Evolutionary conservation across 2,888 invertebrate species (phyloP).

Genomic region (Thera obeliscata): DNA sequence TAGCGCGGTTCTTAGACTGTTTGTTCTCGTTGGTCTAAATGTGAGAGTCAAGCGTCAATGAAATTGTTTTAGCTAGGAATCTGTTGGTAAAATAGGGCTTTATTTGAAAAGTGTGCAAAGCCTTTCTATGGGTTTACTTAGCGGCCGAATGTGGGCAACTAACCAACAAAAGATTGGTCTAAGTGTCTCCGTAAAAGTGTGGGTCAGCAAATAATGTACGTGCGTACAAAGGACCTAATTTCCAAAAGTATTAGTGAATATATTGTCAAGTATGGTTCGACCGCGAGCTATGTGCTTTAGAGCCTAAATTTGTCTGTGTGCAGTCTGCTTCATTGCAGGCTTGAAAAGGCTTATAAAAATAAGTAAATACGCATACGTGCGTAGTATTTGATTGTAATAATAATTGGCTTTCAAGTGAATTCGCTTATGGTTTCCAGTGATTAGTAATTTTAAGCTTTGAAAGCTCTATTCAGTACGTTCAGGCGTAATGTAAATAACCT

Average conservation of each 20-base stretch:
- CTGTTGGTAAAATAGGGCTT: background rate
- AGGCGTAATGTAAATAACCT: no score
- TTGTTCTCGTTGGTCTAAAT: background rate
- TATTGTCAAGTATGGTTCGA: background rate
- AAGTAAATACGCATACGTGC: slow-evolving; percentile 18
- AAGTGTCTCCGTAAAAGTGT: background rate
- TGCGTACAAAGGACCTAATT: background rate
- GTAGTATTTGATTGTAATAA: slow-evolving; percentile 10
- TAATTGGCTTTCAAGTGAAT: slow-evolving; percentile 10
- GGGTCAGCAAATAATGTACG: background rate
- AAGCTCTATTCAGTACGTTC: slow-evolving; percentile 1
- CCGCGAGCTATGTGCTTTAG: slow-evolving; percentile 10
- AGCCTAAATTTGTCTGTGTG: slow-evolving; percentile 23
- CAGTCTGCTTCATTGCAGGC: slow-evolving; percentile 13
- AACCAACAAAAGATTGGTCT: background rate
- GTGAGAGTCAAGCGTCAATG: background rate
- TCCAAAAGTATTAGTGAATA: background rate
- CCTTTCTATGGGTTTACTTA: background rate
- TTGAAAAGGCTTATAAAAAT: slow-evolving; percentile 8
- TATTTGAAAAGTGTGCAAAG: slow-evolving; percentile 2
- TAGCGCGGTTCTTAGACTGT: background rate
- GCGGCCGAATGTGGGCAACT: background rate
- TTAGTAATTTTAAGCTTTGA: slow-evolving; percentile 8
- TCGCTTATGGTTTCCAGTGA: slow-evolving; percentile 4
- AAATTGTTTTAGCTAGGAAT: slow-evolving; percentile 1